Evolutionary conservation across 2,888 invertebrate genomes (phyloP).

Genomic region (Camptogramma bilineatum): DNA sequence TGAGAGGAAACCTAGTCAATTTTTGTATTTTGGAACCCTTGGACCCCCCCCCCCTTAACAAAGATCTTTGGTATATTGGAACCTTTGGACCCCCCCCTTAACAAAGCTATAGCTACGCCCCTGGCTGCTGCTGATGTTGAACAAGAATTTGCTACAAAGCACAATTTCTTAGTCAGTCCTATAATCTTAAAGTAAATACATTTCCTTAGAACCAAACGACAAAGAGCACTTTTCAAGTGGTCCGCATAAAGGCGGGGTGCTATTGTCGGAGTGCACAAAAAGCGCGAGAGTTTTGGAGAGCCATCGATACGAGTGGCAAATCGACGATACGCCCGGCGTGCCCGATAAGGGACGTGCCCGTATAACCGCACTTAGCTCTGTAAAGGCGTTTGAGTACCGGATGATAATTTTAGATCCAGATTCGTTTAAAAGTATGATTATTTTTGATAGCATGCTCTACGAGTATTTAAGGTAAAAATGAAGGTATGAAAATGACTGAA

Average conservation of each 20-base stretch:
- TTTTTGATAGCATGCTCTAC: too few relatives aligned
- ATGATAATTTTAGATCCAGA: not conserved
- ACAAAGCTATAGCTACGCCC: too few relatives aligned
- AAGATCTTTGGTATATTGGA: too few relatives aligned
- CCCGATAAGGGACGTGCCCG: conserved; percentile 10
- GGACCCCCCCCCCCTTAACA: too few relatives aligned
- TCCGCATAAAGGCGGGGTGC: conserved; percentile 19
- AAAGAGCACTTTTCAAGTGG: conserved; percentile 26
- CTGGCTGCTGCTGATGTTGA: too few relatives aligned
- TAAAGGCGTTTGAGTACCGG: not conserved
- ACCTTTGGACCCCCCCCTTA: too few relatives aligned
- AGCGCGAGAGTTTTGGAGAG: conserved; percentile 17
- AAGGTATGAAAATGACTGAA: too few relatives aligned
- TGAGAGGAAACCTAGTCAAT: too few relatives aligned
- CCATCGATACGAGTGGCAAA: conserved; percentile 24
- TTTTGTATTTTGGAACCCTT: too few relatives aligned
- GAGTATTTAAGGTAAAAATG: too few relatives aligned
- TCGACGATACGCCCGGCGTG: conserved; percentile 19
- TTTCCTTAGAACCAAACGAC: conserved; percentile 17
- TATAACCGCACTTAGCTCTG: not conserved
- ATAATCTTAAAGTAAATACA: conserved; percentile 12
- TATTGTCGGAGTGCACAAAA: conserved; percentile 27
- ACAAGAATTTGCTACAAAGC: not conserved
- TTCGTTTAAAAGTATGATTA: too few relatives aligned
- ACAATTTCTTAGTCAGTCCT: not conserved